phyloP scores from a whole-genome alignment of 2,888 invertebrate species.

The Incurvaria masculella region DNA sequence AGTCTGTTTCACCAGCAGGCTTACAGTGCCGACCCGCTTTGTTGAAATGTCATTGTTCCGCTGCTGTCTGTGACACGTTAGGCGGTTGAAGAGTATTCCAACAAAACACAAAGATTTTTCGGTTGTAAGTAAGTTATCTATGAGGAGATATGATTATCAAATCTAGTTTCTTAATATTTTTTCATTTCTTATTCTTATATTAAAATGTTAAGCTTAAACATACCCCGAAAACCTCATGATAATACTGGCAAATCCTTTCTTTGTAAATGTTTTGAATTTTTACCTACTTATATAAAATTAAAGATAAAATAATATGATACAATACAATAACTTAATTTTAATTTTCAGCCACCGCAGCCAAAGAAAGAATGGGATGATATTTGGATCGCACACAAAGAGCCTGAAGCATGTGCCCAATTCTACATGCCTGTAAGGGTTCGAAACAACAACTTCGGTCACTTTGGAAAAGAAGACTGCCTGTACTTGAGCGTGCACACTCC shows the following conservation, averaged over 20 bases:
- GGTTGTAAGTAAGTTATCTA: too few species aligned
- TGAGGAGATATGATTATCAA: too few species aligned
- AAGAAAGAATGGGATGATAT: conserved; percentile 50
- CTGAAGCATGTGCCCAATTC: conserved; percentile 63
- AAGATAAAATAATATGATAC: too few species aligned
- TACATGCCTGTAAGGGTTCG: conserved; percentile 18
- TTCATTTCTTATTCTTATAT: neutral
- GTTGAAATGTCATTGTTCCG: too few species aligned
- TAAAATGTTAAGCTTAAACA: too few species aligned
- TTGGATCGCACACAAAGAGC: conserved; percentile 58
- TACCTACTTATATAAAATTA: too few species aligned
- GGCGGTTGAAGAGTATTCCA: too few species aligned
- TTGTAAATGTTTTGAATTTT: too few species aligned
- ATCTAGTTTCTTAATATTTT: too few species aligned
- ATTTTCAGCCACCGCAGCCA: conserved; percentile 34
- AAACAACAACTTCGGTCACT: conserved; percentile 42
- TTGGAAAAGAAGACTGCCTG: conserved; percentile 63
- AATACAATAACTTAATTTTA: neutral
- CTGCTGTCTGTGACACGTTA: too few species aligned
- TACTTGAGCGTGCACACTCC: conserved; percentile 69
- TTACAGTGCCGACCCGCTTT: neutral
- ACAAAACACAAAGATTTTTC: too few species aligned
- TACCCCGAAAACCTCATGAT: neutral
- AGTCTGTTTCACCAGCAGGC: neutral
- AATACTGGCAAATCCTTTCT: too few species aligned